Evolutionary conservation across 2,113 vertebrate species (phyloP).

Genomic region (Apteryx mantelli): DNA sequence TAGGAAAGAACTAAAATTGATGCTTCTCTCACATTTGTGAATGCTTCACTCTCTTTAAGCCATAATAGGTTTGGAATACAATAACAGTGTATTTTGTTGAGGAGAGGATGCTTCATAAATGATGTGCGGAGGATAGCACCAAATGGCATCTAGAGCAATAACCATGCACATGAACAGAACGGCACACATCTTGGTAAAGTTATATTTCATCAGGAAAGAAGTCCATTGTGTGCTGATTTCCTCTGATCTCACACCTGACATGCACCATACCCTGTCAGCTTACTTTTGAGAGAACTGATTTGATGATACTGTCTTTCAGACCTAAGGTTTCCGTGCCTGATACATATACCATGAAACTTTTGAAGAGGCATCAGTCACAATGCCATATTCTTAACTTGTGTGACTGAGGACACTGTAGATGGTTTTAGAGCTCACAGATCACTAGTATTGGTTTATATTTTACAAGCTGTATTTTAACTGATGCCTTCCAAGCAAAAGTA

Average conservation of each 20-base stretch:
- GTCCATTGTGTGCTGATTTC: neutral
- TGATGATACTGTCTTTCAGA: neutral
- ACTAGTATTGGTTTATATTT: neutral
- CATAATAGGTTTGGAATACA: neutral
- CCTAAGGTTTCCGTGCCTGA: neutral
- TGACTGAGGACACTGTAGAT: neutral
- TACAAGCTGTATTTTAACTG: neutral
- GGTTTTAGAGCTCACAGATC: neutral
- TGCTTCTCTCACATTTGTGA: neutral
- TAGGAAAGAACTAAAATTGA: neutral
- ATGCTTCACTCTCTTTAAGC: neutral
- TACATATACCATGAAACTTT: neutral
- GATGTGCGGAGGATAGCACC: neutral
- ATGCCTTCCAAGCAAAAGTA: neutral
- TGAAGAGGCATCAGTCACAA: neutral
- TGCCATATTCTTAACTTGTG: neutral
- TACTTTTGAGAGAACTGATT: neutral
- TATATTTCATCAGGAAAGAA: neutral
- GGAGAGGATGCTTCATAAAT: neutral
- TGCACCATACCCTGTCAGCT: neutral
- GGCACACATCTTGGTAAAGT: neutral
- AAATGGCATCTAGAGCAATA: neutral
- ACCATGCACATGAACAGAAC: neutral
- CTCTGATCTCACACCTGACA: neutral
- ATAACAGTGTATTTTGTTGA: neutral